Percentiles rank a stretch among this genome's conserved stretches.
Evolutionary conservation across 37 sponge, comb jelly and placozoan species (phyloP).

Genomic region (Hexactinellida sp.): DNA sequence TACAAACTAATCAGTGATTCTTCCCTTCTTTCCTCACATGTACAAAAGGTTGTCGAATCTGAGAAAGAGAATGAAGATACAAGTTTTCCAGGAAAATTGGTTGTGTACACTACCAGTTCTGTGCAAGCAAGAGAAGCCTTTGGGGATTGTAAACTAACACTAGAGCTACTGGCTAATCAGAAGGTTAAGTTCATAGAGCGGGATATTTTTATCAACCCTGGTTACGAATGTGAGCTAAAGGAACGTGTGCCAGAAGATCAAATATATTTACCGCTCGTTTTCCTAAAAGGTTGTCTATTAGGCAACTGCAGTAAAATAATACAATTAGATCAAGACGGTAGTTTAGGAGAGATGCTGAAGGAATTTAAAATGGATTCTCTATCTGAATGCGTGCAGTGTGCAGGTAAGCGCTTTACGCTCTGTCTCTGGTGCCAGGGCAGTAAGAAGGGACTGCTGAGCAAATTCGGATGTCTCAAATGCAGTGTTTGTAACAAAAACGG

Average conservation of each 20-base stretch:
- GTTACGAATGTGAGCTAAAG: constrained; percentile 43
- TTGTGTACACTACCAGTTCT: constrained; percentile 50
- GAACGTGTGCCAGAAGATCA: constrained; percentile 29
- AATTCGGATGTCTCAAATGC: constrained; percentile 42
- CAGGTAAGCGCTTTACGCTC: constrained; percentile 31
- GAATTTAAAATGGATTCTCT: not conserved
- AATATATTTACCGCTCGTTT: not conserved
- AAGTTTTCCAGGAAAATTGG: constrained; percentile 40
- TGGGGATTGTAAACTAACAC: constrained; percentile 21
- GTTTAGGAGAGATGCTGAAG: not conserved
- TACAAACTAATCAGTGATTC: constrained; percentile 10
- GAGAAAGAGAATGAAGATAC: constrained; percentile 22
- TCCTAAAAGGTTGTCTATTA: not conserved
- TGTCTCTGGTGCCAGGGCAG: constrained; percentile 66
- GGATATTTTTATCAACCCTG: constrained; percentile 51
- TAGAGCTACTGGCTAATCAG: constrained; percentile 27
- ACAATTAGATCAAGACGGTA: not conserved
- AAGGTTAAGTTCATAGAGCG: constrained; percentile 26
- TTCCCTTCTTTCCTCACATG: not conserved
- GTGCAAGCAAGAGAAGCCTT: constrained; percentile 27
- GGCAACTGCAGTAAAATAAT: not conserved
- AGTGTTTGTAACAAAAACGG: constrained; percentile 59
- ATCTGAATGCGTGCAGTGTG: constrained; percentile 35
- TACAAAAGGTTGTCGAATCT: constrained; percentile 19
- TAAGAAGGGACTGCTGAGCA: constrained; percentile 42